phyloP scores from a whole-genome alignment of 2,797 vertebrate genomes.

The Cirrhinus mrigala region DNA sequence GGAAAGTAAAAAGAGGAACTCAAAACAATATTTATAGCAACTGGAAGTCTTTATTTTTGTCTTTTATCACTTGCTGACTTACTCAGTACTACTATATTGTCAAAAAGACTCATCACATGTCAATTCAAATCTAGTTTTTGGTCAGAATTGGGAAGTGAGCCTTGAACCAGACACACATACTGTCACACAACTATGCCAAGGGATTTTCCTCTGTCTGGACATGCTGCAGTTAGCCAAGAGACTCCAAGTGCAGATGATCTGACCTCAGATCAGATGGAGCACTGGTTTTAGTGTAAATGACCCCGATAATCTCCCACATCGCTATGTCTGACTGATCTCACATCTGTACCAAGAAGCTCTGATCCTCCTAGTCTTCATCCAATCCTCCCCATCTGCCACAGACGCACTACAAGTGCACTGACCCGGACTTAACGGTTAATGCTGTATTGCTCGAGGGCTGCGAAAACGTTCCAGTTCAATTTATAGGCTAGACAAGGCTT shows the following conservation, averaged over 20 bases:
- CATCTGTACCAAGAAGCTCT: conserved; percentile 30
- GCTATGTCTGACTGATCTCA: conserved; percentile 31
- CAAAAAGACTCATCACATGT: background rate
- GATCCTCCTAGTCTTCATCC: conserved; percentile 21
- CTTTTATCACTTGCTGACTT: background rate
- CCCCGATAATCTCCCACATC: conserved; percentile 31
- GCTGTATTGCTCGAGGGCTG: conserved; percentile 58
- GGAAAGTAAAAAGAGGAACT: background rate
- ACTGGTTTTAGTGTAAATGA: conserved; percentile 37
- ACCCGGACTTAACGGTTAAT: conserved; percentile 70
- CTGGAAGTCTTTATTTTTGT: background rate
- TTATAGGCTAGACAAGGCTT: conserved; percentile 58
- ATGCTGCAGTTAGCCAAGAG: conserved; percentile 19
- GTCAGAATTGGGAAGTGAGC: conserved; percentile 18
- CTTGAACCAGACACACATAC: conserved; percentile 29
- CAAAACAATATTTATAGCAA: background rate
- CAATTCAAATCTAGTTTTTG: background rate
- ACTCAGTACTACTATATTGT: background rate
- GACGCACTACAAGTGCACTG: conserved; percentile 66
- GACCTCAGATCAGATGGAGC: conserved; percentile 31
- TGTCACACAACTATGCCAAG: background rate
- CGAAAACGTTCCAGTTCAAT: conserved; percentile 59
- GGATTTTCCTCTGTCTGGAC: conserved; percentile 48
- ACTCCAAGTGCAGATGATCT: conserved; percentile 9
- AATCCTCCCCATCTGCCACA: conserved; percentile 45